Base-by-base conservation (phyloP, 2,888 invertebrate genomes). In the Empis stercorea region DNA sequence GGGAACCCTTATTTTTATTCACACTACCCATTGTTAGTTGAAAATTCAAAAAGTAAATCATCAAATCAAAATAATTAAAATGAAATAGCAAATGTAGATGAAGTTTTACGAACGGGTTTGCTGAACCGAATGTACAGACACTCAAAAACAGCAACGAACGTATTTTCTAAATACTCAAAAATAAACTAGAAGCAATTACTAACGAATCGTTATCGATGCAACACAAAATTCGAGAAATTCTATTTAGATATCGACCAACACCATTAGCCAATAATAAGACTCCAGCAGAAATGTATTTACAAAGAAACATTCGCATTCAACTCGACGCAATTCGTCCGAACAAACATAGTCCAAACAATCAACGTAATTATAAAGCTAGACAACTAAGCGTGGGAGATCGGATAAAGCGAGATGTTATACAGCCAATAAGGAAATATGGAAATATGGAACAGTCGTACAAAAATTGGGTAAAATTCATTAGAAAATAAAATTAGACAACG, bases 21-120 rank as follows among this genome's bases (percentile, higher is more conserved):
- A n/a, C n/a, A n/a, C n/a, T n/a, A n/a, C n/a, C n/a, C n/a, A n/a
- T n/a, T n/a, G n/a, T n/a, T n/a, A n/a, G n/a, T n/a, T n/a, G n/a
- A n/a, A n/a, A n/a, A n/a, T n/a, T n/a, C n/a, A n/a, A n/a, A n/a
- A n/a, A n/a, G n/a, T n/a, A n/a, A n/a, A n/a, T n/a, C n/a, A n/a
- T n/a, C n/a, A n/a, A n/a, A n/a, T n/a, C n/a, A n/a, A n/a, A n/a
- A n/a, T n/a, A n/a, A n/a, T n/a, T n/a, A n/a, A n/a, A n/a, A n/a
- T 7, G 61, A 60, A 7, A 54, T 59, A 7, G 53, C 56, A 14
- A 56, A 57, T 47, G 61, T 60, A n/a, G n/a, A n/a, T n/a, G n/a
- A n/a, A n/a, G n/a, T n/a, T n/a, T n/a, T 37, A 38, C 45, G 2
- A 45, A 45, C 11, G 47, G 36, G 4, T 37, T 47, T 13, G 47